These are phyloP conservation scores for Eptesicus fuscus DNA, from an alignment of 2,113 vertebrate species.

Conservation along the genomic window DNA sequence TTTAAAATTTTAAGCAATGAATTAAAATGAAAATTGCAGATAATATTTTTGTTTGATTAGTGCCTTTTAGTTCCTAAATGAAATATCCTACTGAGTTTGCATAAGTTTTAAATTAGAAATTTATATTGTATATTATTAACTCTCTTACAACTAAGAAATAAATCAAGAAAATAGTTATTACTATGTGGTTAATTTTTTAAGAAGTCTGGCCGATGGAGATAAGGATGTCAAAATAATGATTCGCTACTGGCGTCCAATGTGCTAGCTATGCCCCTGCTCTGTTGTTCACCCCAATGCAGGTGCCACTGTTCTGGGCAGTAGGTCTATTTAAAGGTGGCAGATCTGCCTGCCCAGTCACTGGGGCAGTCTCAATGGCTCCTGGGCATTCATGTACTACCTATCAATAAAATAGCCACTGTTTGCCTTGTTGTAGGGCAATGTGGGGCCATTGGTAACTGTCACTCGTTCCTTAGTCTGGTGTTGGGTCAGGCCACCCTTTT, in stretches of 20 bases:
- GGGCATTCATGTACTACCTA: background rate
- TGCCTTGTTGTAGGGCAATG: background rate
- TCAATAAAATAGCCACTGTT: background rate
- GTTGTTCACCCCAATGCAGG: background rate
- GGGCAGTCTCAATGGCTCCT: background rate
- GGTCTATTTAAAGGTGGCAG: background rate
- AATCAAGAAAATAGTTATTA: background rate
- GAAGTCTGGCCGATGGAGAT: background rate
- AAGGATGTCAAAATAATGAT: background rate
- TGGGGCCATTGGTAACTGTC: background rate
- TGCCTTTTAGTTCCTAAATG: background rate
- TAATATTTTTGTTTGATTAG: background rate
- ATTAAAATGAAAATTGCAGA: background rate
- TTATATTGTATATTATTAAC: background rate
- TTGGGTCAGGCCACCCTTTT: background rate
- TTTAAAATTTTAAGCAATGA: conserved; percentile 5
- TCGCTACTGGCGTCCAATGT: background rate
- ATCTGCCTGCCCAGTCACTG: background rate
- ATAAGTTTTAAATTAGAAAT: background rate
- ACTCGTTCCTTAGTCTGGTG: background rate
- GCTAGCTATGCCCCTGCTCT: background rate
- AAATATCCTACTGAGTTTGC: background rate
- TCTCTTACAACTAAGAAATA: background rate
- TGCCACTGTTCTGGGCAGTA: background rate
- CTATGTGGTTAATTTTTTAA: conserved; percentile 18